These are phyloP conservation scores for Nomada goodeniana DNA, from an alignment of 2,888 invertebrate genomes.

Conservation along the genomic window DNA sequence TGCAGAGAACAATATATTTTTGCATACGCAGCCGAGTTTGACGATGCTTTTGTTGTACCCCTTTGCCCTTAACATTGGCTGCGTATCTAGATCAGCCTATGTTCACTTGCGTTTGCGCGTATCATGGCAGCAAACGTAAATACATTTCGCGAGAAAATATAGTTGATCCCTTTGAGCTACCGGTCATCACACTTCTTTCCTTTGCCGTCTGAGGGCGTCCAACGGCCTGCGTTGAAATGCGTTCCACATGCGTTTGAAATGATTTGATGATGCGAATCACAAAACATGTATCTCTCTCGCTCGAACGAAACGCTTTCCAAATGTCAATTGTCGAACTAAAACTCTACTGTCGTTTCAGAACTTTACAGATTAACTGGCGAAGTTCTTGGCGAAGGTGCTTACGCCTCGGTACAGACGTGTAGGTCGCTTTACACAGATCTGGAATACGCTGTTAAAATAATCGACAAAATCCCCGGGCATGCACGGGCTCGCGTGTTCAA, in stretches of 20 bases:
- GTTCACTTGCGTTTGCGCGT: too few relatives aligned
- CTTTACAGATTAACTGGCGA: constrained; percentile 98
- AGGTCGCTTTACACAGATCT: constrained; percentile 95
- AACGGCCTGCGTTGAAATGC: too few relatives aligned
- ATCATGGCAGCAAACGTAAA: too few relatives aligned
- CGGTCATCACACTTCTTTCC: too few relatives aligned
- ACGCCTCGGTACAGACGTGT: constrained; percentile 97
- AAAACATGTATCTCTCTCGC: neutral
- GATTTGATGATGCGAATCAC: too few relatives aligned
- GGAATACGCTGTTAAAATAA: constrained; percentile 99
- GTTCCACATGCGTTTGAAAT: too few relatives aligned
- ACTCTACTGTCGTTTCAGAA: constrained; percentile 87
- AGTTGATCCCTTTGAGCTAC: too few relatives aligned
- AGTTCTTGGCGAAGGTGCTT: constrained; percentile 98
- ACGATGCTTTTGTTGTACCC: constrained; percentile 52
- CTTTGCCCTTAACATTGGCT: constrained; percentile 76
- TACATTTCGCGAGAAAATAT: too few relatives aligned
- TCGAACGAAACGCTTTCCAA: too few relatives aligned
- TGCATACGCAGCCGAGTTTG: constrained; percentile 49
- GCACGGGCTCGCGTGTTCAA: constrained; percentile 97
- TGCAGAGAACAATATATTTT: constrained; percentile 15
- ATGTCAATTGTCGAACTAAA: neutral
- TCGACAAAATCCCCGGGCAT: constrained; percentile 97
- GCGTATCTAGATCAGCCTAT: too few relatives aligned
- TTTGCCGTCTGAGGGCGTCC: too few relatives aligned